These are phyloP conservation scores for Thymelicus lineola DNA, from an alignment of 2,888 invertebrate genomes.

Conservation along the genomic window DNA sequence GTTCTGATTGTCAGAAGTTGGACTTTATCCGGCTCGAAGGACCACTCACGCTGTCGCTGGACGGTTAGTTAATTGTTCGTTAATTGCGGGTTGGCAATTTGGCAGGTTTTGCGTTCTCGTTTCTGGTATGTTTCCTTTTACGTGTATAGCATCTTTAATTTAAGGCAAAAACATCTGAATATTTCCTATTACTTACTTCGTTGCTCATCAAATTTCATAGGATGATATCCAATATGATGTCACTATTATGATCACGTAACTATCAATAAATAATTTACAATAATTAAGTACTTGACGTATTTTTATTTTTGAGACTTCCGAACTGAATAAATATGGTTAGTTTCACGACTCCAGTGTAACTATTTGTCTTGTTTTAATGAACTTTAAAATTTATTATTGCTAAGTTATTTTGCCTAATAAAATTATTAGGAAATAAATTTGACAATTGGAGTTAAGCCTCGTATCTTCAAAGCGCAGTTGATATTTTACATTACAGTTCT, in stretches of 20 bases:
- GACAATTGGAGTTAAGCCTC: slow-evolving; percentile 18
- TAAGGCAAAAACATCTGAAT: no score
- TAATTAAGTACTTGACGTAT: no score
- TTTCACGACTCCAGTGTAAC: no score
- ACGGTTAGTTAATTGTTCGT: slow-evolving; percentile 23
- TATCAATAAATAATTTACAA: no score
- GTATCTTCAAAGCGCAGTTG: slow-evolving; percentile 19
- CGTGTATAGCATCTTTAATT: background rate
- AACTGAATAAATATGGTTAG: no score
- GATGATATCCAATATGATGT: no score
- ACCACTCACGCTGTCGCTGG: slow-evolving; percentile 26
- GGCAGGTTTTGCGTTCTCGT: slow-evolving; percentile 7
- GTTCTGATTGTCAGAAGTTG: slow-evolving; percentile 38
- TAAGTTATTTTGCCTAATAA: background rate
- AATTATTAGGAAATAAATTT: slow-evolving; percentile 6
- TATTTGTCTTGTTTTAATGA: background rate
- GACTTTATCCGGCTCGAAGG: slow-evolving; percentile 28
- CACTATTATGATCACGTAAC: no score
- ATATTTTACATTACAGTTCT: slow-evolving; percentile 18
- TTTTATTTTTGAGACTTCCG: no score
- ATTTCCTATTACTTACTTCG: no score
- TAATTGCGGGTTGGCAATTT: slow-evolving; percentile 21
- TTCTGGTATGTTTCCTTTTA: background rate
- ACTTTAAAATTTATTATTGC: slow-evolving; percentile 3
- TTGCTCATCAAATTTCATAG: no score